These are phyloP conservation scores for Spheniscus mendiculus DNA, from an alignment of 2,113 vertebrate species.

Conservation along the genomic window DNA sequence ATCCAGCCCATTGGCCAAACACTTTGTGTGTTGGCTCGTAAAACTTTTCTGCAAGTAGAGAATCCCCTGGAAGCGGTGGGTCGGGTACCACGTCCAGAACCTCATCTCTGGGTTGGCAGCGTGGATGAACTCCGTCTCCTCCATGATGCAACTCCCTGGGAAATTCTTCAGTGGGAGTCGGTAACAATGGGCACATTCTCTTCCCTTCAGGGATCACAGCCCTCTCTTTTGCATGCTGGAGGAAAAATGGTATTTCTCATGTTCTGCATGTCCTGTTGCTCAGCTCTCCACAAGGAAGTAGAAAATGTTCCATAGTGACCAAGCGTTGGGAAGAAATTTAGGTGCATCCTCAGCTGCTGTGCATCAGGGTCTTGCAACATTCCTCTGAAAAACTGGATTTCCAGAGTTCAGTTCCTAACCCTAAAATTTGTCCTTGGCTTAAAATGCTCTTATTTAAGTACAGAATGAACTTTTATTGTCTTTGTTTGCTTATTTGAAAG, in stretches of 20 bases:
- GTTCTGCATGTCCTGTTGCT: neutral
- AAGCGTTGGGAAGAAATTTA: neutral
- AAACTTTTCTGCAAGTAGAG: neutral
- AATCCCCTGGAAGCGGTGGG: neutral
- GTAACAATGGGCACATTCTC: neutral
- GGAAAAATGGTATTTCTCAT: neutral
- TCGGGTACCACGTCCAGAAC: rapidly evolving
- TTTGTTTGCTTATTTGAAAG: neutral
- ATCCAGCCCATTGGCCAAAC: too few species aligned
- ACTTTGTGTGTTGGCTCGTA: neutral
- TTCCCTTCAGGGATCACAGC: neutral
- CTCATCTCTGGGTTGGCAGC: rapidly evolving
- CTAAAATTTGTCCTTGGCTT: neutral
- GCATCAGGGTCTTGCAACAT: neutral
- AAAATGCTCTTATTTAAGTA: neutral
- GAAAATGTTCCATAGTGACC: neutral
- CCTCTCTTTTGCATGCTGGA: neutral
- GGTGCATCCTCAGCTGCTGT: neutral
- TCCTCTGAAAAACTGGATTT: neutral
- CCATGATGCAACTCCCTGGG: neutral
- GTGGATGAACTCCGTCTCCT: neutral
- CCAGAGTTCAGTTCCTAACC: neutral
- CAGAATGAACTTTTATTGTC: neutral
- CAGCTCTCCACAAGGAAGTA: neutral
- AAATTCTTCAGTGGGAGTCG: neutral